Percentiles rank a stretch among this genome's conserved stretches.
Conservation (phyloP, 2,888 invertebrate genomes). For the Linhomoeus sp. region DNA sequence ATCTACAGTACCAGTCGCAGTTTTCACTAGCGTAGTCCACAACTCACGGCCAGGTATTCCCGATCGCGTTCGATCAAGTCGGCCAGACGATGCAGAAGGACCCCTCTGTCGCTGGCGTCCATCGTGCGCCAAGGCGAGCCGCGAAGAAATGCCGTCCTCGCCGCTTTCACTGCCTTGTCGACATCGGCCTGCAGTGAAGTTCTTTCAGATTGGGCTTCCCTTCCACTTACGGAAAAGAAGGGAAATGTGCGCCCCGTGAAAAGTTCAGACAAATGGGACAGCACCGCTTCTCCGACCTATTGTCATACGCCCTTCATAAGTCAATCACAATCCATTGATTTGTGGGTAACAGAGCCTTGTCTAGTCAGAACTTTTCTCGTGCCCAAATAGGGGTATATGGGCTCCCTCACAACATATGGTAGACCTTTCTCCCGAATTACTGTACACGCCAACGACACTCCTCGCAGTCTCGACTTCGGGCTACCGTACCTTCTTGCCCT, state of each 20-base stretch:
- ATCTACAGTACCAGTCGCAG: too few species aligned
- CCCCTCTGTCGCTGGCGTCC: conserved; percentile 37
- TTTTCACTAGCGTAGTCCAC: too few species aligned
- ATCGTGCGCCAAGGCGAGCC: conserved; percentile 38
- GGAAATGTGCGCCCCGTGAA: too few species aligned
- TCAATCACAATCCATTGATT: too few species aligned
- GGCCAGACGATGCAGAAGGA: conserved; percentile 34
- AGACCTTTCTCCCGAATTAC: background rate
- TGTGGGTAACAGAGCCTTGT: too few species aligned
- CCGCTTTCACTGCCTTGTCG: conserved; percentile 36
- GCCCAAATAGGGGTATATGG: too few species aligned
- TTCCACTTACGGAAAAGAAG: too few species aligned
- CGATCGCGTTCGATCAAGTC: conserved; percentile 38
- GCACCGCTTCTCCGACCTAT: too few species aligned
- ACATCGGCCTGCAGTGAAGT: conserved; percentile 29
- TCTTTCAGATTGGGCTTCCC: background rate
- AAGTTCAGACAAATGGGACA: too few species aligned
- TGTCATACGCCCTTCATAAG: too few species aligned
- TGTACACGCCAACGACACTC: background rate
- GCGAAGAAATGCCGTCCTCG: conserved; percentile 32
- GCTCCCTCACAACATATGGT: background rate
- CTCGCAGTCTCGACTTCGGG: background rate
- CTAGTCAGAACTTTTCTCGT: too few species aligned
- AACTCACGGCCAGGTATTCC: conserved; percentile 34
- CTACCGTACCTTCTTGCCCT: conserved; percentile 47